Conservation (phyloP, 2,113 vertebrate species). For the Megaceryle torquata region DNA sequence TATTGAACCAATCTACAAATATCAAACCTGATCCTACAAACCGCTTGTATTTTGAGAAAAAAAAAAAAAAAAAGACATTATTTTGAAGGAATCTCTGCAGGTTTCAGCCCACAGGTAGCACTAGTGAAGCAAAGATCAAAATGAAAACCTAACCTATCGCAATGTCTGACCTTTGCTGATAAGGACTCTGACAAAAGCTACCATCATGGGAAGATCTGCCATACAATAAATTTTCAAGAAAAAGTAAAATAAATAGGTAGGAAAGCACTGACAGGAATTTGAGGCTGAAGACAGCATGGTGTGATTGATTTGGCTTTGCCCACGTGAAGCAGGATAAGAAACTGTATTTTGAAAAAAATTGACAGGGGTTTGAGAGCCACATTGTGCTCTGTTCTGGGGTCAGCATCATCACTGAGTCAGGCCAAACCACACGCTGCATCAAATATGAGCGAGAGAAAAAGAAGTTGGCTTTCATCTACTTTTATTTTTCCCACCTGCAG, state of each 20-base stretch:
- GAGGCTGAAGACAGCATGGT: neutral
- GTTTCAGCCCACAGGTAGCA: neutral
- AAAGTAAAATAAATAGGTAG: neutral
- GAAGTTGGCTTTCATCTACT: neutral
- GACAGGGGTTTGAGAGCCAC: neutral
- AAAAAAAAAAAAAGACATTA: neutral
- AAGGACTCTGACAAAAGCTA: neutral
- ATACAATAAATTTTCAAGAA: neutral
- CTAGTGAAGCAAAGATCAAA: neutral
- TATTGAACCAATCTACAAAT: neutral
- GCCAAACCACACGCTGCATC: neutral
- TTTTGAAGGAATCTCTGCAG: neutral
- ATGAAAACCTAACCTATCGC: neutral
- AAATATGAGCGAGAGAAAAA: neutral
- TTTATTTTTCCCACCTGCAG: neutral
- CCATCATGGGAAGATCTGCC: neutral
- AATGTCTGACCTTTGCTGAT: neutral
- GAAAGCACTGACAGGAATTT: neutral
- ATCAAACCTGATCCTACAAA: neutral
- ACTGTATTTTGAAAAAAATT: neutral
- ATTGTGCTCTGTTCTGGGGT: neutral
- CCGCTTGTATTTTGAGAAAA: neutral
- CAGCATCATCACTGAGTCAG: neutral
- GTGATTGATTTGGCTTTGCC: neutral
- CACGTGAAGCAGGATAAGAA: neutral